A percentile compares a stretch with the other conserved stretches of the same genome.
Evolutionary conservation across 2,888 invertebrate species (phyloP).

Genomic region (Scaptomyza polygonia): DNA sequence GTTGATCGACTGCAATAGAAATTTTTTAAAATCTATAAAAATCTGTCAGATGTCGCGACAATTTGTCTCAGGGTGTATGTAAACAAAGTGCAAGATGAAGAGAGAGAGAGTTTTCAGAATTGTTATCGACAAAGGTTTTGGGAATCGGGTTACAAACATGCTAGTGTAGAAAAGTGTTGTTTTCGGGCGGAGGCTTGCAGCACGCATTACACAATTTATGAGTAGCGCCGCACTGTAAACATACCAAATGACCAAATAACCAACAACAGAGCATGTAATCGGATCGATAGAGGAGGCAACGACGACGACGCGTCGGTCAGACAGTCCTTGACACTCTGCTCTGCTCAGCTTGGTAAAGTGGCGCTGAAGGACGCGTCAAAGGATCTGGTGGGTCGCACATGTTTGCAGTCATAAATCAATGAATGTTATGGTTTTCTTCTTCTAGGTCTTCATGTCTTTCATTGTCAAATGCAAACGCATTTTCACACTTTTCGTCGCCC

Average conservation of each 20-base stretch:
- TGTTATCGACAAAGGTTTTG: slow-evolving; percentile 72
- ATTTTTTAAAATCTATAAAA: slow-evolving; percentile 10
- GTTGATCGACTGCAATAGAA: slow-evolving; percentile 21
- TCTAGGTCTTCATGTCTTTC: slow-evolving; percentile 66
- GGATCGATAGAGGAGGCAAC: slow-evolving; percentile 49
- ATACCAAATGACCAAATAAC: slow-evolving; percentile 55
- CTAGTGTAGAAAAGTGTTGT: slow-evolving; percentile 10
- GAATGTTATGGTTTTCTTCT: slow-evolving; percentile 67
- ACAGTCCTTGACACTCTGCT: slow-evolving; percentile 60
- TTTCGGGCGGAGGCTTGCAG: slow-evolving; percentile 23
- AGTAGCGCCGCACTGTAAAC: slow-evolving; percentile 76
- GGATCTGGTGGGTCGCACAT: slow-evolving; percentile 83
- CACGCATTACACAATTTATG: slow-evolving; percentile 75
- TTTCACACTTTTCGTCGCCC: slow-evolving; percentile 83
- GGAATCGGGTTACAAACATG: slow-evolving; percentile 61
- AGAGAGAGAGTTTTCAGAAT: slow-evolving; percentile 69
- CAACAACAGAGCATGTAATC: slow-evolving; percentile 63
- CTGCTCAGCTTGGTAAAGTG: slow-evolving; percentile 53
- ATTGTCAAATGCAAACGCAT: slow-evolving; percentile 78
- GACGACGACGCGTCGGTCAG: slow-evolving; percentile 19
- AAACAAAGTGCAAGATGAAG: slow-evolving; percentile 69
- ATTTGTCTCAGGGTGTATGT: slow-evolving; percentile 70
- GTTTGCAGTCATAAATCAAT: slow-evolving; percentile 84
- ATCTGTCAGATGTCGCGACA: slow-evolving; percentile 51
- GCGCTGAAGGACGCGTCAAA: slow-evolving; percentile 74